Base-by-base conservation (phyloP, 2,888 invertebrate genomes). In the Polydrusus pterygomalis region DNA sequence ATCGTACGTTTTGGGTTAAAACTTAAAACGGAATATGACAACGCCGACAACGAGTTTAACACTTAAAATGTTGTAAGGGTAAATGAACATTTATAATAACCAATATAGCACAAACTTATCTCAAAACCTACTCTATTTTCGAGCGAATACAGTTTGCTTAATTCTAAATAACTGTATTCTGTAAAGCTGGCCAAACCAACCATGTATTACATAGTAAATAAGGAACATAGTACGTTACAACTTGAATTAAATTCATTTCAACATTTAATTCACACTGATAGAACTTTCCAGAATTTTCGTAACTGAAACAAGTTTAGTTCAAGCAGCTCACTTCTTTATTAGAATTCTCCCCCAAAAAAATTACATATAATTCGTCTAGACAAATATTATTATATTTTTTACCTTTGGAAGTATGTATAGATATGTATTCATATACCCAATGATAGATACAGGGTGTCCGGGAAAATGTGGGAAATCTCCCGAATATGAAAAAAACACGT, bases 301-400 rank as follows among this genome's bases (percentile, higher is more conserved):
- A 18, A 18, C 51, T 51, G 51, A 51, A n/a, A n/a, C 20, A 11
- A 51, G 51, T 51, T 51, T 10, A 51, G 18, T 18, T 51, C 15
- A 3, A 47, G 47, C 47, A 5, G 47, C 30, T 30, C 7, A 2
- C 2, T 30, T 30, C 30, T 7, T 30, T 6, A 7, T 30, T 2
- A 30, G 30, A 30, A 30, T 30, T 6, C 2, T 30, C 7, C 7
- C 30, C 30, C 30, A 30, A 30, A 7, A 30, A 30, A 30, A 30
- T 30, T 6, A n/a, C n/a, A n/a, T n/a, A n/a, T n/a, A n/a, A n/a
- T n/a, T n/a, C n/a, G n/a, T n/a, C n/a, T n/a, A n/a, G n/a, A n/a
- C n/a, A n/a, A n/a, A n/a, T n/a, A n/a, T n/a, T n/a, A n/a, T n/a
- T n/a, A n/a, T n/a, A n/a, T n/a, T n/a, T n/a, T n/a, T n/a, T n/a